Evolutionary conservation across 2,888 invertebrate species (phyloP), one percentile per base, ranked within the genome.

Genomic region (Leucania comma): DNA sequence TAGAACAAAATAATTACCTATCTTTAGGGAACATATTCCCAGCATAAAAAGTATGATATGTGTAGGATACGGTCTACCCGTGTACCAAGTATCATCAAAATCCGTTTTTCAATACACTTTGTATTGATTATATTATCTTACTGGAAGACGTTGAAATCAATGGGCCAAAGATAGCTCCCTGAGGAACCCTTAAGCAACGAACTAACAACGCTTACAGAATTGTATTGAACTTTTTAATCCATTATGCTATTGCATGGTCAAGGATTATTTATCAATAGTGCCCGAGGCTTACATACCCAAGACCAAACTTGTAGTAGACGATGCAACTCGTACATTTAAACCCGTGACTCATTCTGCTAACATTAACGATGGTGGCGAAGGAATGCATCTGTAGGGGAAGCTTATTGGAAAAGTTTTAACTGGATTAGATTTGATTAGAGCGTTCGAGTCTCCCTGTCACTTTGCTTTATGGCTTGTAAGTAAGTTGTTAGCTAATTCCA

Each of bases 341-440:
- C 73, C 67, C 64, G 75, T 85, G 83, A 84, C 54, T 83, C 81
- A 82, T 75, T 82, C 78, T 69, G 75, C 67, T 68, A 75, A 75
- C 76, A 79, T 81, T 84, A 81, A 85, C 87, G 82, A 82, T 58
- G 68, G 66, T 61, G 72, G 63, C 78, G 88, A 86, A 87, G 88
- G 88, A 88, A 90, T 91, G 92, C 90, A 89, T 89, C 86, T 87
- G 77, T 88, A 83, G 92, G 94, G 94, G 92, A 86, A 79, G 90
- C 90, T 94, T 95, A 96, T 96, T 96, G 94, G 93, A 92, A 95
- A 96, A 95, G 95, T 96, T 95, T 95, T 95, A 95, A 95, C 95
- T 91, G 89, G 91, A 93, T 95, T 94, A 93, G 88, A 90, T 94
- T 92, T 94, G 93, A 94, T 94, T 94, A 93, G 90, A 82, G 84